phyloP scores from a whole-genome alignment of 2,113 vertebrate species.

The Corythaixoides concolor region DNA sequence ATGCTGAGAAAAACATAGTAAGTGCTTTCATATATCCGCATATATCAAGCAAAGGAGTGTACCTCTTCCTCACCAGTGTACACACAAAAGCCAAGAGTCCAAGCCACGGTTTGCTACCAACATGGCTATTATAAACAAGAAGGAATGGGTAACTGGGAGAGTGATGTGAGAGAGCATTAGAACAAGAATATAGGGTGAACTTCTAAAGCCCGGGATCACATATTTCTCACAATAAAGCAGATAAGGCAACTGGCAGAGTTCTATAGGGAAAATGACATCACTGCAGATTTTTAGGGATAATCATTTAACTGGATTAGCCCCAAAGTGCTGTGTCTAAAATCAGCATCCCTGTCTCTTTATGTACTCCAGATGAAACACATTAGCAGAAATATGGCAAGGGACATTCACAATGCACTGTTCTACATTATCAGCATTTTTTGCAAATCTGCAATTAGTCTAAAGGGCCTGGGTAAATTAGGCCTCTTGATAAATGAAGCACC shows the following conservation, averaged over 20 bases:
- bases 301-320: conserved; percentile 90
- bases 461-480: conserved; percentile 98
- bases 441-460: conserved; percentile 99
- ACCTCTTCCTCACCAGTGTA: background rate
- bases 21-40: background rate
- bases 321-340: conserved; percentile 89
- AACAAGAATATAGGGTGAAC: conserved; percentile 37
- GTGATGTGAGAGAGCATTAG: background rate
- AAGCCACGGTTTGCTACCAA: background rate
- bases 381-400: conserved; percentile 96
- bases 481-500: conserved; percentile 98
- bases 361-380: conserved; percentile 96
- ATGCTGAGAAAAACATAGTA: background rate
- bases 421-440: conserved; percentile 99
- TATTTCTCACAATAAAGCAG: conserved; percentile 80
- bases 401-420: conserved; percentile 87
- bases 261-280: conserved; percentile 87
- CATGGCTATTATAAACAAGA: background rate
- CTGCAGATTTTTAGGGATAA: conserved; percentile 87
- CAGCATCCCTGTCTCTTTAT: conserved; percentile 89
- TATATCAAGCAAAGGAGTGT: background rate
- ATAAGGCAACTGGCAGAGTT: conserved; percentile 79
- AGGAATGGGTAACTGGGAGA: background rate
- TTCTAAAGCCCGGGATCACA: conserved; percentile 39
- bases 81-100: background rate